phyloP scores from a whole-genome alignment of 1,140 invertebrate species.

The Drosophila fuyamai region DNA sequence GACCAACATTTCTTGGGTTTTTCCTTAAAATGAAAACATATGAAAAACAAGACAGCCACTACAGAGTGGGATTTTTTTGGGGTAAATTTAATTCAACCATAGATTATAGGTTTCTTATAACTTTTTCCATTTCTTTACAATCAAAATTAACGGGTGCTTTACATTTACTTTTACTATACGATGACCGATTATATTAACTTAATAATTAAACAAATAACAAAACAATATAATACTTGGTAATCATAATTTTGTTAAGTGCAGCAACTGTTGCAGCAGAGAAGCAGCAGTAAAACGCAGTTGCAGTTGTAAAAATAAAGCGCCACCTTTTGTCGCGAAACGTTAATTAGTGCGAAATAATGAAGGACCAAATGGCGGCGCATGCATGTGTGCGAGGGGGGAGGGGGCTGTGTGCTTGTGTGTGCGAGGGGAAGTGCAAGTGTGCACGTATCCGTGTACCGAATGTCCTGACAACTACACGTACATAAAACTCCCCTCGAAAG shows the following conservation, averaged over 20 bases:
- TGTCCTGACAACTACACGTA: constrained; percentile 19
- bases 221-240: too few relatives aligned
- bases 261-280: constrained; percentile 14
- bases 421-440: background rate
- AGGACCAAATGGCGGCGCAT: constrained; percentile 31
- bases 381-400: background rate
- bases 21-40: too few relatives aligned
- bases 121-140: too few relatives aligned
- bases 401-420: background rate
- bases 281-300: constrained; percentile 15
- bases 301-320: constrained; percentile 51
- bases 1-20: too few relatives aligned
- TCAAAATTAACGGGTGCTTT: too few relatives aligned
- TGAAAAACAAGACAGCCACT: too few relatives aligned
- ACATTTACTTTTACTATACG: too few relatives aligned
- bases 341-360: constrained; percentile 81
- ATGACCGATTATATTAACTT: too few relatives aligned
- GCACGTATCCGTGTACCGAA: background rate
- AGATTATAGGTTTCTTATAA: too few relatives aligned
- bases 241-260: background rate
- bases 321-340: constrained; percentile 74
- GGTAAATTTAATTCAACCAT: too few relatives aligned
- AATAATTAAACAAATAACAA: too few relatives aligned
- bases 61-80: too few relatives aligned
- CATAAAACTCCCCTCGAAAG: constrained; percentile 31